phyloP scores from a whole-genome alignment of 2,797 vertebrate species.

The Acipenser ruthenus region DNA sequence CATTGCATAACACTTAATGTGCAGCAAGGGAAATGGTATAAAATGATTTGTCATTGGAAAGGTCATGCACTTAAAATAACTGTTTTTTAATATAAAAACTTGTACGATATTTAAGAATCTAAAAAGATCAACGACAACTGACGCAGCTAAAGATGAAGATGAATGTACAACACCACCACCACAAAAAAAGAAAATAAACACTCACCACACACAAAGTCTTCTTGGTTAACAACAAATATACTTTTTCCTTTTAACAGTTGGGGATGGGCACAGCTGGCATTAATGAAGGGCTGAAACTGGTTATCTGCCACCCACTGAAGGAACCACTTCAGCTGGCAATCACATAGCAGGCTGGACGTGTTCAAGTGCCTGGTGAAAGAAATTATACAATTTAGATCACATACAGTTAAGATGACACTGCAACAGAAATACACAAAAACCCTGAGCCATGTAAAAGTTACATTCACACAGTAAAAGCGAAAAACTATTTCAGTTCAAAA shows the following conservation, averaged over 20 bases:
- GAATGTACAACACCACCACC: neutral
- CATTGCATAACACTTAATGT: conserved; percentile 2
- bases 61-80: too few species aligned
- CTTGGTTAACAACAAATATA: conserved; percentile 75
- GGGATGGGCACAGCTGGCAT: conserved; percentile 92
- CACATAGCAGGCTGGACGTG: conserved; percentile 91
- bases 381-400: conserved; percentile 30
- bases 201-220: conserved; percentile 94
- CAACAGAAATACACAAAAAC: neutral
- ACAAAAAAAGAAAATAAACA: conserved; percentile 18
- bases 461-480: neutral
- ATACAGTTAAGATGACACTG: conserved; percentile 15
- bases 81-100: too few species aligned
- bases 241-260: conserved; percentile 83
- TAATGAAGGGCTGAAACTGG: conserved; percentile 73
- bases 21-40: neutral
- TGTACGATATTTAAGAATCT: too few species aligned
- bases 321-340: conserved; percentile 96
- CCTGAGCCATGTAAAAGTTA: neutral
- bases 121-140: neutral
- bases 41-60: neutral
- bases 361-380: conserved; percentile 74
- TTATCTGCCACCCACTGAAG: conserved; percentile 87
- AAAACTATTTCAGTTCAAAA: neutral
- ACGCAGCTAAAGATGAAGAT: too few species aligned